A percentile compares a stretch with the other conserved stretches of the same genome.
Evolutionary conservation across 53 echinoderm and acorn worm species (phyloP).

Genomic region (Antedon mediterranea): DNA sequence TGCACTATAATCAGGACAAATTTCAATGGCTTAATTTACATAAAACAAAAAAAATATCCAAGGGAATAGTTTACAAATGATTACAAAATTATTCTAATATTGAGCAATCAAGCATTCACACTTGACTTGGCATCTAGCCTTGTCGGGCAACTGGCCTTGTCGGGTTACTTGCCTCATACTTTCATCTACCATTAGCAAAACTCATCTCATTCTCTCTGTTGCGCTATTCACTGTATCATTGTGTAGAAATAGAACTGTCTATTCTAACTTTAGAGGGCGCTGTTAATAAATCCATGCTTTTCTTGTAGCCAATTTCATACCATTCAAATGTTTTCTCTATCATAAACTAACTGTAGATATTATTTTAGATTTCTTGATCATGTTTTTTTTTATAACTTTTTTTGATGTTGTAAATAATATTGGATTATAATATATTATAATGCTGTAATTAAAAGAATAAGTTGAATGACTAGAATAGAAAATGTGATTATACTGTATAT

Average conservation of each 20-base stretch:
- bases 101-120: not conserved
- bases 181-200: not conserved
- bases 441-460: too few species aligned
- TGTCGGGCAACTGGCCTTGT: not conserved
- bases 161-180: not conserved
- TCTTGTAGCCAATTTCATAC: not conserved
- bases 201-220: not conserved
- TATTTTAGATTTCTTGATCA: not conserved
- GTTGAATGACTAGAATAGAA: too few species aligned
- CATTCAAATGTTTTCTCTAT: not conserved
- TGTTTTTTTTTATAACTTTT: not conserved
- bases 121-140: not conserved
- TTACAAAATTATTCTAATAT: not conserved
- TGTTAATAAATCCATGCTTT: not conserved
- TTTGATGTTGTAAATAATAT: not conserved
- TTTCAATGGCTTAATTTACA: too few species aligned
- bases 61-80: too few species aligned
- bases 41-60: too few species aligned
- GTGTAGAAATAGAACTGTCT: not conserved
- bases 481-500: too few species aligned
- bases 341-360: not conserved
- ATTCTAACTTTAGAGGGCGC: not conserved
- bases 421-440: too few species aligned
- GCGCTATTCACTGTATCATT: not conserved
- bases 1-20: too few species aligned